A percentile compares a stretch with the other conserved stretches of the same genome.
Conservation (phyloP, 2,113 vertebrate genomes). For the Neotragus pygmaeus region DNA sequence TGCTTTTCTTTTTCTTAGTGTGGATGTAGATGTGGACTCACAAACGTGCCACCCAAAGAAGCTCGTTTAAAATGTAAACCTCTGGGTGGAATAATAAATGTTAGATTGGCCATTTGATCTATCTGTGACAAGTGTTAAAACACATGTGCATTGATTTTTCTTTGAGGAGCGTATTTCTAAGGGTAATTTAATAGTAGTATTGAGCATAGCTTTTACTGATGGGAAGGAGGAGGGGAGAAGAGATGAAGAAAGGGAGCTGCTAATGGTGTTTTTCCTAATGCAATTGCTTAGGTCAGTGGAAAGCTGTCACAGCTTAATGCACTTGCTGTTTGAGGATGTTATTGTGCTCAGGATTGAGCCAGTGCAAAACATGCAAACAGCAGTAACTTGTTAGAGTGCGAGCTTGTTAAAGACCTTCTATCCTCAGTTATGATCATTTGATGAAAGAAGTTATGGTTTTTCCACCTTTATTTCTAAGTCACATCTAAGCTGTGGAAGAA, state of each 20-base stretch:
- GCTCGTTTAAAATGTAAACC: constrained; percentile 65
- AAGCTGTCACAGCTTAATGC: constrained; percentile 82
- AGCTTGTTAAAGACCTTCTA: constrained; percentile 75
- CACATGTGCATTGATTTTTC: constrained; percentile 81
- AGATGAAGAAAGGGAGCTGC: constrained; percentile 75
- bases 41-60: constrained; percentile 1
- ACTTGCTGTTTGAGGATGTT: constrained; percentile 76
- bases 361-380: constrained; percentile 78
- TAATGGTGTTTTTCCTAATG: constrained; percentile 82
- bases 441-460: constrained; percentile 27
- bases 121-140: constrained; percentile 82
- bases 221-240: constrained; percentile 42
- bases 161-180: constrained; percentile 80
- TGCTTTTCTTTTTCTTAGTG: neutral
- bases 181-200: constrained; percentile 83
- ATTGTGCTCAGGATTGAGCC: constrained; percentile 76
- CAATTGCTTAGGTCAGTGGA: constrained; percentile 84
- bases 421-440: constrained; percentile 66
- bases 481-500: constrained; percentile 23
- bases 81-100: constrained; percentile 70
- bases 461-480: constrained; percentile 50
- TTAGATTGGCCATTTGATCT: constrained; percentile 79
- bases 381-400: constrained; percentile 73
- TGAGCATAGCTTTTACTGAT: constrained; percentile 77
- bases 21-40: neutral